Conservation (phyloP, 1,140 invertebrate genomes). For the Metaphire vulgaris region DNA sequence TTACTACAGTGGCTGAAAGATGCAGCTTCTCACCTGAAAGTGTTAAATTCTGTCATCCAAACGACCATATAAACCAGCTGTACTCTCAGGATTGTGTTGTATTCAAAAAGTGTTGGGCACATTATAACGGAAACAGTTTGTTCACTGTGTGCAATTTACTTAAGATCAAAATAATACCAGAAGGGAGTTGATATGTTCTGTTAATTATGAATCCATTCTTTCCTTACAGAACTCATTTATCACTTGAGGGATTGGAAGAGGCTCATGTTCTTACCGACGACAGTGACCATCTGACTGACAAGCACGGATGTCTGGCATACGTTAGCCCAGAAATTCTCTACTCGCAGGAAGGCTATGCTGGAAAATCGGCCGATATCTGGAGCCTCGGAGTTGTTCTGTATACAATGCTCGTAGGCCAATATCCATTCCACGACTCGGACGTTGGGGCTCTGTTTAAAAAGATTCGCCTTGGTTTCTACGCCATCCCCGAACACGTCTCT, state of each 20-base stretch:
- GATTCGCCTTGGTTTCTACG: slow-evolving; percentile 79
- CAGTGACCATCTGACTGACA: slow-evolving; percentile 79
- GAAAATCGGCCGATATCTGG: slow-evolving; percentile 91
- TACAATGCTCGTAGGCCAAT: slow-evolving; percentile 92
- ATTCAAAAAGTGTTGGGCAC: too few relatives aligned
- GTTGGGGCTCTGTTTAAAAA: slow-evolving; percentile 82
- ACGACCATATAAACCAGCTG: too few relatives aligned
- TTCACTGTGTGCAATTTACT: too few relatives aligned
- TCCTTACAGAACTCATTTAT: slow-evolving; percentile 76
- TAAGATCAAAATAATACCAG: too few relatives aligned
- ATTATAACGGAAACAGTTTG: too few relatives aligned
- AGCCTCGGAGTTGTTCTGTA: slow-evolving; percentile 90
- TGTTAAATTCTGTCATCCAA: too few relatives aligned
- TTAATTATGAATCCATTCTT: too few relatives aligned
- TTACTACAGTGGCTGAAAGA: too few relatives aligned
- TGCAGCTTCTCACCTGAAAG: too few relatives aligned
- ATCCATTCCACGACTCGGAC: slow-evolving; percentile 91
- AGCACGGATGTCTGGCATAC: slow-evolving; percentile 94
- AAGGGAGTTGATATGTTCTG: too few relatives aligned
- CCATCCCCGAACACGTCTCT: slow-evolving; percentile 77
- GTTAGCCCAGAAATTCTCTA: slow-evolving; percentile 78
- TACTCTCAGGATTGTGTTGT: too few relatives aligned
- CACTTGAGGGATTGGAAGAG: slow-evolving; percentile 86
- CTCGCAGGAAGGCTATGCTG: slow-evolving; percentile 69
- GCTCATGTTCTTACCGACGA: slow-evolving; percentile 70